Base-by-base conservation (phyloP, 2,797 vertebrate species). In the Orientallactaga sibirica region DNA sequence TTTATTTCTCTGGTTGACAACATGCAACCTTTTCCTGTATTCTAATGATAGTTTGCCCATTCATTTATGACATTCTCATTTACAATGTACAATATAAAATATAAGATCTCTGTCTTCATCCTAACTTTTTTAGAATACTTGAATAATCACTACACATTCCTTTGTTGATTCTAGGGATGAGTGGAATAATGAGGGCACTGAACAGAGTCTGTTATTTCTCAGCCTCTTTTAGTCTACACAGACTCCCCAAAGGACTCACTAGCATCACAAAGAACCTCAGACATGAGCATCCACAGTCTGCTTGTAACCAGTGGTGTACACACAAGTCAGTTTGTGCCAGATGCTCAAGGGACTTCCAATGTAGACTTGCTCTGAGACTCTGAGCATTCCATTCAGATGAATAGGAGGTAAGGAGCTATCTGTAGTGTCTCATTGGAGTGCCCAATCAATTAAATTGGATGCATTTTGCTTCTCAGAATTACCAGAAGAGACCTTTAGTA, bases 381-480 rank as follows among this genome's bases (percentile, higher is more conserved):
- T 33, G 74, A 88, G 78, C 20, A 55, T n/a, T 24, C n/a, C 4
- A 48, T 15, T 66, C 55, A 55, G 25, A 70, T 87, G 18, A 10
- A 58, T 20, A 73, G 87, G 3, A 78, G 7, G 33, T 29, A 67
- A 58, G 25, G 75, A 80, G 37, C 16, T 48, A 62, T 16, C 71
- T 75, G 67, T 5, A 66, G 7, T 15, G 48, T 55, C 62, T 70
- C 19, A 58, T 1, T 68, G 37, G 25, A 37, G 11, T 80, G 18
- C 33, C 24, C 14, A 10, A 12, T 48, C 61, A 76, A 33, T 91
- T 82, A 87, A 58, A 33, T 11, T 77, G 37, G 19, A 9, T 61
- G 14, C 0, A 43, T 58, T 96, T 86, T 84, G 74, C 82, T 92
- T 79, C 71, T 81, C 24, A 33, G 68, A 85, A 88, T 75, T 55